Base-by-base conservation (phyloP, 2,888 invertebrate genomes). In the Heteromurus nitidus region DNA sequence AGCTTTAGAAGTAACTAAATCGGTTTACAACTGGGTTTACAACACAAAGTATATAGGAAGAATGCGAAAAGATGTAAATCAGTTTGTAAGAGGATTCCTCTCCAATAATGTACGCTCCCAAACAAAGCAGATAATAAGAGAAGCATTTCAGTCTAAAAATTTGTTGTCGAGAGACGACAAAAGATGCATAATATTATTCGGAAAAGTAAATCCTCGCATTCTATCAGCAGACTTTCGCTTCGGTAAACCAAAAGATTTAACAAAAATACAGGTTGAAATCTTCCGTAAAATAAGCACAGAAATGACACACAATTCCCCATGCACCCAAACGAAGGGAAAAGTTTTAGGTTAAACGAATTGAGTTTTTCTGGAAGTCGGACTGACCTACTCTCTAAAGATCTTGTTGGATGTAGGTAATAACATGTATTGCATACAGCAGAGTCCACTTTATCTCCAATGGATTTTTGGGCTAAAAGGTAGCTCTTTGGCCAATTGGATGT, bases 381-480 rank as follows among this genome's bases (percentile, higher is more conserved):
- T 79, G 79, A 79, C 79, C 79, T 72, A 79, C 79, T 79, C 50
- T 65, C 70, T n/a, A n/a, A 42, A 18, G 31, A 60, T 55, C 22
- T 22, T 22, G 20, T 20, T n/a, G 20, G 20, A 3, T 20, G 20
- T 55, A 24, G n/a, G n/a, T 47, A 36, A 47, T 47, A 47, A 47
- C n/a, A n/a, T 47, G 47, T 3, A 47, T 47, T 47, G 11, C n/a
- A n/a, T n/a, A n/a, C n/a, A n/a, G n/a, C n/a, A n/a, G n/a, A n/a
- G n/a, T n/a, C n/a, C n/a, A n/a, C n/a, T n/a, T n/a, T n/a, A n/a
- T n/a, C n/a, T n/a, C n/a, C n/a, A n/a, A n/a, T n/a, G n/a, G n/a
- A n/a, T n/a, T n/a, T n/a, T n/a, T n/a, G n/a, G n/a, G n/a, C n/a
- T n/a, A n/a, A n/a, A n/a, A n/a, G 47, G 7, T 47, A 47, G 47